These are phyloP conservation scores for Mantis religiosa DNA, from an alignment of 2,888 invertebrate genomes.

Conservation along the genomic window DNA sequence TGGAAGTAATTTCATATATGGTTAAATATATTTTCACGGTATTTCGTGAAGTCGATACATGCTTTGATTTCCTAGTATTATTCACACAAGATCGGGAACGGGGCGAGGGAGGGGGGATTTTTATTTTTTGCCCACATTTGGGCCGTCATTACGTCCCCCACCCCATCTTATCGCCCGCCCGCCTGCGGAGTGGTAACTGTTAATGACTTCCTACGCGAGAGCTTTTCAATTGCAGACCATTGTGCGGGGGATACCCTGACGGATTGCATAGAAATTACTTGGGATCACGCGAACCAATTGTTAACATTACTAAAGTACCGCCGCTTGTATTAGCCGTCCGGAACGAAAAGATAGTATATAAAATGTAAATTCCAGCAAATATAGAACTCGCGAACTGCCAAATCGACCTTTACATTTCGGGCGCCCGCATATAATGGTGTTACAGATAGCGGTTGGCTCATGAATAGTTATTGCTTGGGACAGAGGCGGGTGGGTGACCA, in stretches of 20 bases:
- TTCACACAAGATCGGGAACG: background rate
- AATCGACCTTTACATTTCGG: no score
- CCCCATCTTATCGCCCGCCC: conserved; percentile 9
- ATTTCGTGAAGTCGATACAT: background rate
- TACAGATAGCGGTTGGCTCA: background rate
- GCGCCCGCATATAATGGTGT: background rate
- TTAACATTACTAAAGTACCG: conserved; percentile 29
- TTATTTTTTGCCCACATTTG: background rate
- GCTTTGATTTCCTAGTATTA: background rate
- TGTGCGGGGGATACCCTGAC: conserved; percentile 22
- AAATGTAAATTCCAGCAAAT: background rate
- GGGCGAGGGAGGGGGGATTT: background rate
- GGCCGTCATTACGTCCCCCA: conserved; percentile 16
- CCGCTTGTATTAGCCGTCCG: conserved; percentile 6
- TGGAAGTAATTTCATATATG: background rate
- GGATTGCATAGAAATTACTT: conserved; percentile 28
- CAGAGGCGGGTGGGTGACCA: background rate
- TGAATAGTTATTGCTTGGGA: background rate
- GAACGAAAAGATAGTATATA: background rate
- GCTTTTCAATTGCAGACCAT: conserved; percentile 30
- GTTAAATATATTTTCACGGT: background rate
- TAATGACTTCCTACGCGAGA: conserved; percentile 31
- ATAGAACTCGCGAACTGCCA: background rate
- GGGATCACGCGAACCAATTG: conserved; percentile 28
- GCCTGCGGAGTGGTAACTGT: conserved; percentile 21